phyloP scores from a whole-genome alignment of 2,113 vertebrate species.

The Microcebus jonahi region DNA sequence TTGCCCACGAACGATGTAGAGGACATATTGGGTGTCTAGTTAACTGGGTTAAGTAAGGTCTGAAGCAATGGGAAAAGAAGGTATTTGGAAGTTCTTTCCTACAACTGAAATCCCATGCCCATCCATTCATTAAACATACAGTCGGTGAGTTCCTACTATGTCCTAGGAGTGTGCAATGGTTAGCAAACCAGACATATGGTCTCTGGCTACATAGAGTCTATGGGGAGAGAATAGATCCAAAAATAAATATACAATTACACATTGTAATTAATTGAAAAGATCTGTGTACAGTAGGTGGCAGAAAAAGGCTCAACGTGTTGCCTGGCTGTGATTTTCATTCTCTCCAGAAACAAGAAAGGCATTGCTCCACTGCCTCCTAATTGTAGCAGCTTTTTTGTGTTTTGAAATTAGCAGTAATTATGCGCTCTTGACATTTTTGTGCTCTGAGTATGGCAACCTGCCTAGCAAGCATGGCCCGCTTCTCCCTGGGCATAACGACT shows the following conservation, averaged over 20 bases:
- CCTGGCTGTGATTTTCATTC: not conserved
- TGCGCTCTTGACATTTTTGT: constrained; percentile 4
- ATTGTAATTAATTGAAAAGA: not conserved
- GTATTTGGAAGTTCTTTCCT: not conserved
- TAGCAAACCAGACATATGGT: not conserved
- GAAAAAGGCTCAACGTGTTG: not conserved
- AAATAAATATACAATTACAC: not conserved
- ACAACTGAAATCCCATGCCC: not conserved
- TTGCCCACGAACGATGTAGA: not conserved
- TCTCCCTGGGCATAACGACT: not conserved
- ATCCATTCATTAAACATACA: not conserved
- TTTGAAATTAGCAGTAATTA: not conserved
- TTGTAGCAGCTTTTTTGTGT: constrained; percentile 28
- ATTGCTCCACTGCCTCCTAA: not conserved
- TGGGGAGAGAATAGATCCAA: not conserved
- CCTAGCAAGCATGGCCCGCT: not conserved
- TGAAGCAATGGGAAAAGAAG: not conserved
- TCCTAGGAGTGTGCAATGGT: not conserved
- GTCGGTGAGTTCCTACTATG: not conserved
- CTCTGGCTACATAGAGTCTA: not conserved
- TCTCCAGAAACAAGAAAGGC: constrained; percentile 26
- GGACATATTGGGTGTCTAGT: not conserved
- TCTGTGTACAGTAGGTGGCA: not conserved
- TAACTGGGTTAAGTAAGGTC: not conserved
- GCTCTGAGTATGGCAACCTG: not conserved